Evolutionary conservation across 2,113 vertebrate species (phyloP).

Genomic region (Podilymbus podiceps): DNA sequence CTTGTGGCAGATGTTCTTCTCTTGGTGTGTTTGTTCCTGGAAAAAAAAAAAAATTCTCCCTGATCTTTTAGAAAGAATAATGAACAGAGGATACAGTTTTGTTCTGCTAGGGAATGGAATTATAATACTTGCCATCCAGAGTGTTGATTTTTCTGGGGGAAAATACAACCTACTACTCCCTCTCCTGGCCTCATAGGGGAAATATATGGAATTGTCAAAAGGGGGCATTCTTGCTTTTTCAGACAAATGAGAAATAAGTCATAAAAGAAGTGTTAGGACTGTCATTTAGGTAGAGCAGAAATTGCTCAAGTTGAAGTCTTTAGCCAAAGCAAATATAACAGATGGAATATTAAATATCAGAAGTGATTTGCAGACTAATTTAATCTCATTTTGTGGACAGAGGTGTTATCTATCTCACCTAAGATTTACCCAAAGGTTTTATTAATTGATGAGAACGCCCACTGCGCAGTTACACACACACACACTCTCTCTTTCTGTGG

Average conservation of each 20-base stretch:
- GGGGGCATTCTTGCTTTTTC: constrained; percentile 79
- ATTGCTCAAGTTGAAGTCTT: neutral
- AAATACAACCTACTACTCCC: constrained; percentile 47
- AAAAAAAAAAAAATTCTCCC: accelerated
- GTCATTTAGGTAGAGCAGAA: neutral
- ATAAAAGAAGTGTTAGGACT: neutral
- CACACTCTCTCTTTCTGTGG: neutral
- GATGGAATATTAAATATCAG: constrained; percentile 23
- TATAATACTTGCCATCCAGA: neutral
- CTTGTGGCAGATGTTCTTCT: neutral
- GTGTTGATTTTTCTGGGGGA: neutral
- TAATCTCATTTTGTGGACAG: neutral
- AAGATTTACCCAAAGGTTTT: neutral
- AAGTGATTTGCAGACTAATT: constrained; percentile 10
- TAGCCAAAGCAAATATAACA: constrained; percentile 10
- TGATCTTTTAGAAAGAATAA: neutral
- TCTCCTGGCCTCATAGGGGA: constrained; percentile 52
- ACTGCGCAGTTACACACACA: neutral
- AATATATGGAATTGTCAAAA: constrained; percentile 71
- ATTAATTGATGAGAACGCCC: constrained; percentile 9
- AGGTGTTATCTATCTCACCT: neutral
- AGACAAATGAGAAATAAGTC: constrained; percentile 24
- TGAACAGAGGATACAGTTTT: neutral
- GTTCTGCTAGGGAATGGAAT: neutral
- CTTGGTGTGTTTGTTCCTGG: neutral